These are phyloP conservation scores for Luidia sarsii DNA, from an alignment of 53 echinoderm and acorn worm genomes.

Conservation along the genomic window DNA sequence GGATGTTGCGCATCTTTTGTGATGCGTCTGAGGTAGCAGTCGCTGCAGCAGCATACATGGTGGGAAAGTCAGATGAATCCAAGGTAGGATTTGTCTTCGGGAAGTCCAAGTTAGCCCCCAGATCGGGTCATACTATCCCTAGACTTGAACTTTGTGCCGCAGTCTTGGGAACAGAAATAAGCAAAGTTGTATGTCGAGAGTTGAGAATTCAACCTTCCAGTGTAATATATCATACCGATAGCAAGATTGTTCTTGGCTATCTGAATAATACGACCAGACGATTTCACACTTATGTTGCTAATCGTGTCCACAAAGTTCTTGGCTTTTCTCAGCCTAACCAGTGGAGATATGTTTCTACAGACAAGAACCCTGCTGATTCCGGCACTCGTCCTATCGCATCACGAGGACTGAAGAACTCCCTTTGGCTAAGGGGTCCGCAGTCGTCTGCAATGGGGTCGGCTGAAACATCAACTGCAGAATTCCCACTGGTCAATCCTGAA, in stretches of 20 bases:
- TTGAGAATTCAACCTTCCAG: constrained; percentile 14
- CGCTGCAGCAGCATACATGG: constrained; percentile 56
- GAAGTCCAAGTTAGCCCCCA: constrained; percentile 55
- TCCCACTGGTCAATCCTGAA: constrained; percentile 18
- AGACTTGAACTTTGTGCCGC: constrained; percentile 68
- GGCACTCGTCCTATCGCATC: not conserved
- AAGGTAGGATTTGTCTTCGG: constrained; percentile 52
- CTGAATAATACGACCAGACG: constrained; percentile 51
- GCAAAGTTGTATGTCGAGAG: constrained; percentile 35
- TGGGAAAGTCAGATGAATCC: constrained; percentile 6
- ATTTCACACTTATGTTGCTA: constrained; percentile 66
- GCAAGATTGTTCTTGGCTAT: constrained; percentile 61
- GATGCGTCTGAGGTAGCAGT: constrained; percentile 66
- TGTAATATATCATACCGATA: constrained; percentile 41
- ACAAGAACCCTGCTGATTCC: constrained; percentile 10
- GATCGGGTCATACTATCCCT: constrained; percentile 56
- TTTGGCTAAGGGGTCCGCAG: constrained; percentile 11
- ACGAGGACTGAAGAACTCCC: not conserved
- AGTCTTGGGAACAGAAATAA: constrained; percentile 53
- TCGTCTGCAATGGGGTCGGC: not conserved
- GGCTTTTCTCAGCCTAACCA: constrained; percentile 7
- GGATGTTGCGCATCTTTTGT: constrained; percentile 45
- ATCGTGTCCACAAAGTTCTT: constrained; percentile 12
- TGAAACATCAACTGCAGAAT: not conserved
- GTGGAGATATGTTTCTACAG: constrained; percentile 25